A percentile compares a stretch with the other conserved stretches of the same genome.
Evolutionary conservation across 2,113 vertebrate species (phyloP).

Genomic region (Galeopterus variegatus): DNA sequence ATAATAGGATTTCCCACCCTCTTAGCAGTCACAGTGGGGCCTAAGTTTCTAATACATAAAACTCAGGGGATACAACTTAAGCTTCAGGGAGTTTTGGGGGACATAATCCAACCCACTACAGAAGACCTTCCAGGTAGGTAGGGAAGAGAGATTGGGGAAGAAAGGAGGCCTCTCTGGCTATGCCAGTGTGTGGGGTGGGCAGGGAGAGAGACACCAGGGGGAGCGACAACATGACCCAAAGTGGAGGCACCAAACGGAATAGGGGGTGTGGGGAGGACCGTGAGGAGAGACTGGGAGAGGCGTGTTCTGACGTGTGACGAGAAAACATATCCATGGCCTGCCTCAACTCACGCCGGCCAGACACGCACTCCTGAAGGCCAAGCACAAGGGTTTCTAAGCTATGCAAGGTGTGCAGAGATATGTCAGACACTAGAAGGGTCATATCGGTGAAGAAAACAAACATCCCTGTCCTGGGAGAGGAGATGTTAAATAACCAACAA

Average conservation of each 20-base stretch:
- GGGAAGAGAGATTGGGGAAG: not conserved
- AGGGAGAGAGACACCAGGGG: no score
- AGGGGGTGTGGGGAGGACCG: rapidly evolving
- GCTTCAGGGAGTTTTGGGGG: no score
- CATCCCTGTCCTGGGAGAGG: not conserved
- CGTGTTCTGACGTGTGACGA: rapidly evolving
- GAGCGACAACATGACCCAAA: no score
- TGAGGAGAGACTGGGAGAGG: no score
- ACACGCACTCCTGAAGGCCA: rapidly evolving
- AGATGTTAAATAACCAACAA: not conserved
- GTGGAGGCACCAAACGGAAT: no score
- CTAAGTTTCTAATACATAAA: no score
- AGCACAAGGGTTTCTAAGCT: not conserved
- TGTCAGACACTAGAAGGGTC: not conserved
- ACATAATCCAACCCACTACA: no score
- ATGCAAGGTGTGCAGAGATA: not conserved
- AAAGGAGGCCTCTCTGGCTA: rapidly evolving
- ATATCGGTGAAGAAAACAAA: not conserved
- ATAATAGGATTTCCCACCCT: no score
- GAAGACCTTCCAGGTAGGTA: no score
- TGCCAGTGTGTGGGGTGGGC: rapidly evolving
- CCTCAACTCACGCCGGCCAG: not conserved
- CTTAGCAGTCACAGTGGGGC: no score
- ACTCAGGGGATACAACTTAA: no score
- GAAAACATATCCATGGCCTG: not conserved